Evolutionary conservation across 2,797 vertebrate species (phyloP).

Genomic region (Eurystomus glaucurus): DNA sequence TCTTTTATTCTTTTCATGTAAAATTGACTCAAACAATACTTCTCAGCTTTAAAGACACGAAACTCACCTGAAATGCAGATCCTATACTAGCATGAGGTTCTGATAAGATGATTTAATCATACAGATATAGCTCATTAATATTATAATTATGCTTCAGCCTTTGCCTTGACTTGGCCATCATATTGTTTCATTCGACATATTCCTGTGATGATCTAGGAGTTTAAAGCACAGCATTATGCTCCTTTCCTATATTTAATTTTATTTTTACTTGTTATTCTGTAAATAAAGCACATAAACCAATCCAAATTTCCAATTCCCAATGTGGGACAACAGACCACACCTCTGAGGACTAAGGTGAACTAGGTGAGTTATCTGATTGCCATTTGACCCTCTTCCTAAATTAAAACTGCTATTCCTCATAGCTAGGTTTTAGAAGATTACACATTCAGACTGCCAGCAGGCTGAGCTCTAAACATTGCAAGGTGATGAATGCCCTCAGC

Average conservation of each 20-base stretch:
- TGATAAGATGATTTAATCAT: background rate
- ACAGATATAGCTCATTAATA: background rate
- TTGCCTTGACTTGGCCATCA: background rate
- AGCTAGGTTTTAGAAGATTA: background rate
- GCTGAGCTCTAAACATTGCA: background rate
- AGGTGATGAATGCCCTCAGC: background rate
- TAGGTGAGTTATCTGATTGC: background rate
- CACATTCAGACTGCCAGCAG: background rate
- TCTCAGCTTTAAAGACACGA: background rate
- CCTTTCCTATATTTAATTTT: background rate
- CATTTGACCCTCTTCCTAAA: background rate
- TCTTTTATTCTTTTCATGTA: background rate
- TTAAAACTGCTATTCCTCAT: background rate
- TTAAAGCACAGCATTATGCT: background rate
- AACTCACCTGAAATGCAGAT: background rate
- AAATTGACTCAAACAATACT: background rate
- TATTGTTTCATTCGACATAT: background rate
- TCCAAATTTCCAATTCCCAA: background rate
- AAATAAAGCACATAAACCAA: background rate
- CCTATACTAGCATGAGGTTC: background rate
- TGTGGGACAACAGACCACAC: background rate
- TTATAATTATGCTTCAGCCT: background rate
- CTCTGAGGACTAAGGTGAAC: background rate
- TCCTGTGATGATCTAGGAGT: background rate
- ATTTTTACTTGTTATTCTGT: background rate